These are phyloP conservation scores for Merluccius polli DNA, from an alignment of 2,797 vertebrate genomes.

Conservation along the genomic window DNA sequence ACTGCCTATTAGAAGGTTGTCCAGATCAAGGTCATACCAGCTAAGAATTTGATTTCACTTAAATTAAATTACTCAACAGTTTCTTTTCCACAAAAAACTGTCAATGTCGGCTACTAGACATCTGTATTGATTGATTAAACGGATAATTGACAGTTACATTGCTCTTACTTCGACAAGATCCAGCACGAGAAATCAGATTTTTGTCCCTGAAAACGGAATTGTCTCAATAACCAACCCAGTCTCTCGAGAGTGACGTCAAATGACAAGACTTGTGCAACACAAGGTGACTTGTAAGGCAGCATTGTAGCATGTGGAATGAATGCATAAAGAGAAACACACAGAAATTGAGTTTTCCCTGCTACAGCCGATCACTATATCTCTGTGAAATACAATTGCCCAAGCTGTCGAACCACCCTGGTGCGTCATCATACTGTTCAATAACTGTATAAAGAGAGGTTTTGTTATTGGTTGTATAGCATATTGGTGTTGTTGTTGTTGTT, in stretches of 20 bases:
- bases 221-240: not conserved
- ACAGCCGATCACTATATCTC: not conserved
- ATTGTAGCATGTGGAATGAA: not conserved
- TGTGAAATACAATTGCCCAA: not conserved
- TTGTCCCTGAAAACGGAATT: not conserved
- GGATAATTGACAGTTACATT: slow-evolving; percentile 42
- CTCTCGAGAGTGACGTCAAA: not conserved
- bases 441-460: not conserved
- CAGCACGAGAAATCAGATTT: not conserved
- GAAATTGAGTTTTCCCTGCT: not conserved
- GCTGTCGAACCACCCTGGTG: not conserved
- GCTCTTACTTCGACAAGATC: not conserved
- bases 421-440: not conserved
- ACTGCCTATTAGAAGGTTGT: slow-evolving; percentile 29
- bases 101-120: slow-evolving; percentile 33
- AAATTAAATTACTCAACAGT: slow-evolving; percentile 35
- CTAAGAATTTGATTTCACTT: slow-evolving; percentile 51
- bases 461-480: not conserved
- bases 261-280: not conserved
- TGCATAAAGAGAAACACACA: not conserved
- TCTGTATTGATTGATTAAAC: slow-evolving; percentile 56
- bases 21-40: slow-evolving; percentile 50
- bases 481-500: not conserved
- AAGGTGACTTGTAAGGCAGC: not conserved
- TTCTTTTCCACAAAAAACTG: slow-evolving; percentile 26